phyloP scores from a whole-genome alignment of 1,140 invertebrate species.

The Hesperophylax magnus region DNA sequence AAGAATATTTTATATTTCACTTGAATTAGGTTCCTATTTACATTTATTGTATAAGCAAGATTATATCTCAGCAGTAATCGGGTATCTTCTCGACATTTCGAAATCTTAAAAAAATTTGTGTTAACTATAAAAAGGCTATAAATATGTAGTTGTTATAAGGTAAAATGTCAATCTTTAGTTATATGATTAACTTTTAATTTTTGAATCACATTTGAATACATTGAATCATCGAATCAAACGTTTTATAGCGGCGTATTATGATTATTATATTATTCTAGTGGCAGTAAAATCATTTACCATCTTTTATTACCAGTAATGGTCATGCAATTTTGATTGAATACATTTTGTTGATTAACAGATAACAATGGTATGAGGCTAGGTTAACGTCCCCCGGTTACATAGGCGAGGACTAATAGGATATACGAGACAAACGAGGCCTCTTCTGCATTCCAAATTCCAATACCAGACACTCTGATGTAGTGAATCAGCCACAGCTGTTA shows the following conservation, averaged over 20 bases:
- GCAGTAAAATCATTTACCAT: conserved; percentile 57
- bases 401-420: conserved; percentile 51
- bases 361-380: conserved; percentile 47
- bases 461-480: background rate
- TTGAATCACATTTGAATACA: conserved; percentile 42
- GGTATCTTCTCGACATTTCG: conserved; percentile 4
- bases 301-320: conserved; percentile 47
- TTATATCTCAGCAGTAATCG: background rate
- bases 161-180: conserved; percentile 21
- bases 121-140: conserved; percentile 10
- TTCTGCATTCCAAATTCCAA: conserved; percentile 17
- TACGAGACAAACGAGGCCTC: conserved; percentile 48
- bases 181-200: conserved; percentile 9
- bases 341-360: conserved; percentile 45
- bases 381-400: conserved; percentile 44
- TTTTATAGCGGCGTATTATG: conserved; percentile 6
- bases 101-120: background rate
- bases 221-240: background rate
- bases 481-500: conserved; percentile 1
- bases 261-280: conserved; percentile 56
- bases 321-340: conserved; percentile 53
- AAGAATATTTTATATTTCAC: too few species aligned
- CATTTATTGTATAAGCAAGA: too few species aligned
- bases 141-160: background rate
- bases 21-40: too few species aligned